Conservation (phyloP, 2,113 vertebrate genomes). For the Antigone vipio region DNA sequence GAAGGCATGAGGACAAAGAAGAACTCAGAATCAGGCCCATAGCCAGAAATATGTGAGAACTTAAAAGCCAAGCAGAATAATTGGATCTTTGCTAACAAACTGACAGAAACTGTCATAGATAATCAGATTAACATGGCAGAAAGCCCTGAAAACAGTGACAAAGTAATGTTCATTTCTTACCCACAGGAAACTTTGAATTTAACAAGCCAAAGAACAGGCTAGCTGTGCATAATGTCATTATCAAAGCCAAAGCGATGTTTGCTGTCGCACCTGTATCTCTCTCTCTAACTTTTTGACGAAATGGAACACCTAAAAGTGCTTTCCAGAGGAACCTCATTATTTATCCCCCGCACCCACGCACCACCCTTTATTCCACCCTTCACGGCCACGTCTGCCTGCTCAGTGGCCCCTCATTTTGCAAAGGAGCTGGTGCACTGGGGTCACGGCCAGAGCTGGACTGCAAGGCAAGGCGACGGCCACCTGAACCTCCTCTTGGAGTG, state of each 20-base stretch:
- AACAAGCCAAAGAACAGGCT: conserved; percentile 41
- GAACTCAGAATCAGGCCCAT: not conserved
- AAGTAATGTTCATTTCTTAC: conserved; percentile 37
- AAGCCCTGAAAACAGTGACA: conserved; percentile 41
- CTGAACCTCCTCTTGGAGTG: not conserved
- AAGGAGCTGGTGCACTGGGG: not conserved
- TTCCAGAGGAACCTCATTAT: not conserved
- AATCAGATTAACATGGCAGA: conserved; percentile 62
- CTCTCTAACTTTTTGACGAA: not conserved
- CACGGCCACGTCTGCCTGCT: not conserved
- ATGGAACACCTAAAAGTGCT: not conserved
- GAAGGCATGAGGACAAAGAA: conserved; percentile 1
- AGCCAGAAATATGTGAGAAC: conserved; percentile 39
- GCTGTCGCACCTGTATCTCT: not conserved
- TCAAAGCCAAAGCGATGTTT: conserved; percentile 3
- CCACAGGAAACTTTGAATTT: conserved; percentile 8
- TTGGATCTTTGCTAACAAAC: conserved; percentile 56
- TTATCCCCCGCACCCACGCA: fast-evolving
- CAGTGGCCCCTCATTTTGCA: not conserved
- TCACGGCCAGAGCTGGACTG: not conserved
- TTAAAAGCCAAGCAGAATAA: conserved; percentile 63
- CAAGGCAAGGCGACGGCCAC: not conserved
- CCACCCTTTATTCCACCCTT: not conserved
- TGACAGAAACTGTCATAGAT: conserved; percentile 53
- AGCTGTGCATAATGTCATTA: conserved; percentile 19